Evolutionary conservation across 2,888 invertebrate species (phyloP).

Genomic region (Agrochola lychnidis): DNA sequence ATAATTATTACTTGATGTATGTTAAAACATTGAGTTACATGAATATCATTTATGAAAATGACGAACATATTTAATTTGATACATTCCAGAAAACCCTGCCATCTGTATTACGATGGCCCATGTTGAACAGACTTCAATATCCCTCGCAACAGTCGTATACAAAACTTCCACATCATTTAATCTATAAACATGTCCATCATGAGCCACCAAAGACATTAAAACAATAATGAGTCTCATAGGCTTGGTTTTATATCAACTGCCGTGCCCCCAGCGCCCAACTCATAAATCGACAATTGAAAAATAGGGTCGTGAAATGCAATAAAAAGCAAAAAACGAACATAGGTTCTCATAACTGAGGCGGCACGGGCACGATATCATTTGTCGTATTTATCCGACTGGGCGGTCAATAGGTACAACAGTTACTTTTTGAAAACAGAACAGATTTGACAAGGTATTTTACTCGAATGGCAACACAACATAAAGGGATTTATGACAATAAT

Average conservation of each 20-base stretch:
- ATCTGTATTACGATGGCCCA: background rate
- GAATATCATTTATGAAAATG: background rate
- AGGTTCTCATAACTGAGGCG: too few species aligned
- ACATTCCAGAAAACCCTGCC: background rate
- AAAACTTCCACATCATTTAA: constrained; percentile 4
- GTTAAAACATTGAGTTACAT: background rate
- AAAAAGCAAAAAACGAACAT: too few species aligned
- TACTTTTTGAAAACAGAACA: background rate
- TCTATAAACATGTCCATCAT: background rate
- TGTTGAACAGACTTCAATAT: constrained; percentile 9
- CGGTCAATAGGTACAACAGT: too few species aligned
- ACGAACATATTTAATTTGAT: background rate
- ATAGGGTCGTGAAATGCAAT: too few species aligned
- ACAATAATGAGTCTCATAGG: background rate
- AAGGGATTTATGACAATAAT: background rate
- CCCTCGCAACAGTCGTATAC: constrained; percentile 2
- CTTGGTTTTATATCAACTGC: too few species aligned
- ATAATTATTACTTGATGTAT: constrained; percentile 4
- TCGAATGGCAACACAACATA: background rate
- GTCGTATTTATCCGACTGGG: too few species aligned
- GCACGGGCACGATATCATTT: too few species aligned
- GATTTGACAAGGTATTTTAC: background rate
- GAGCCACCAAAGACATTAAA: constrained; percentile 2
- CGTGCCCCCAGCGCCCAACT: too few species aligned
- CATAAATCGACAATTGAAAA: too few species aligned